Percentiles rank a stretch among this genome's conserved stretches.
phyloP scores from a whole-genome alignment of 2,888 invertebrate species.

The Aphodius sticticus region DNA sequence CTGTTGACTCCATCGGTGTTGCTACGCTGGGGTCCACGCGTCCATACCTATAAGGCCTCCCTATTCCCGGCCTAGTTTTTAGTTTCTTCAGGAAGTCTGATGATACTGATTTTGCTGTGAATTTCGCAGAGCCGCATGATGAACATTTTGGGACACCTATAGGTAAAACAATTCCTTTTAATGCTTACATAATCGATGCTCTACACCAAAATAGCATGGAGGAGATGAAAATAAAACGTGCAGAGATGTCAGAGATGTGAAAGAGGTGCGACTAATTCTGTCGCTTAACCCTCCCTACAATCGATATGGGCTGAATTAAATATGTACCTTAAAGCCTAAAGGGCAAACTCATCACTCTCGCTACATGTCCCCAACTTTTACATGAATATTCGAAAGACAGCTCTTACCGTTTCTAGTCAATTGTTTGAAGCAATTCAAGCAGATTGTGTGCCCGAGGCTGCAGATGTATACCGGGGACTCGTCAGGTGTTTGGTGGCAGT shows the following conservation, averaged over 20 bases:
- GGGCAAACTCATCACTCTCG: not conserved
- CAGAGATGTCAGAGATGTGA: not conserved
- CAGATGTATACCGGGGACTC: conserved; percentile 53
- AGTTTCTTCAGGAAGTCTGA: conserved; percentile 51
- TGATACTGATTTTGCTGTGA: conserved; percentile 41
- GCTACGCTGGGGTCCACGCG: conserved; percentile 26
- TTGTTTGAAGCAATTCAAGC: conserved; percentile 51
- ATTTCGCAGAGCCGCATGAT: conserved; percentile 42
- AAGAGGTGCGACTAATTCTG: not conserved
- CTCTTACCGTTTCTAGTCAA: conserved; percentile 48
- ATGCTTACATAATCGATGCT: not conserved
- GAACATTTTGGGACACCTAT: conserved; percentile 43
- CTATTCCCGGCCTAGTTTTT: conserved; percentile 53
- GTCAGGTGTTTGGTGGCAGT: conserved; percentile 53
- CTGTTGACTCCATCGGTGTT: conserved; percentile 24
- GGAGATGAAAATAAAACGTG: not conserved
- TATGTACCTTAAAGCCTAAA: not conserved
- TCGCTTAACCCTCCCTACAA: not conserved
- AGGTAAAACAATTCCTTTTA: conserved; percentile 14
- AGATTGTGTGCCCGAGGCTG: conserved; percentile 52
- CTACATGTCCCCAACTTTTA: not conserved
- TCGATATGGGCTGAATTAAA: not conserved
- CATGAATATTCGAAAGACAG: not conserved
- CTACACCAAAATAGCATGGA: not conserved
- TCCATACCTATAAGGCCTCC: conserved; percentile 50